Evolutionary conservation across 2,888 invertebrate genomes (phyloP), one percentile per base, ranked within the genome.

Genomic region (Xanthia togata): DNA sequence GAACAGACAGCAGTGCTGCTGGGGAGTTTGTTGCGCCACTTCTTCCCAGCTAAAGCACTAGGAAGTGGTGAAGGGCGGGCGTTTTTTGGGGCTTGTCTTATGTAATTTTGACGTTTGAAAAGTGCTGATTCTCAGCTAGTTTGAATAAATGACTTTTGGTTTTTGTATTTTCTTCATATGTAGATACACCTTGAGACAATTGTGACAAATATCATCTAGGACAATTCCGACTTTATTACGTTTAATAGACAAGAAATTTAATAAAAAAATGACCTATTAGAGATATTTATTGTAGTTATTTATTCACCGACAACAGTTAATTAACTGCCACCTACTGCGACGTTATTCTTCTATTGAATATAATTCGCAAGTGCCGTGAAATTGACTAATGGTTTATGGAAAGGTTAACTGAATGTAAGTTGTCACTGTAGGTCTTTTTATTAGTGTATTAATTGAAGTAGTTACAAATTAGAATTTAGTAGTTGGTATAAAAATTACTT

Each of bases 301-400:
- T 82, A 84, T 82, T 84, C 65, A 78, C 47, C 3, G 67, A 70
- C 59, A 69, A 72, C 70, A 76, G 35, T 53, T 65, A 41, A 86
- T 84, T 80, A 76, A 23, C 9, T 50, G 70, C 65, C 84, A 67
- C 84, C 79, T 68, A 82, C 84, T 26, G 82, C 14, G 78, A 20
- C 23, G 57, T 84, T 69, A 76, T 71, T 55, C 63, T 62, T 53
- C 68, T 67, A 68, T 53, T 47, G 47, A 76, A 71, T 75, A 70
- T 38, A 68, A 79, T 87, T 86, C 38, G 78, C 76, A 6, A 69
- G 12, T 53, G 70, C 78, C 35, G 63, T 76, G 65, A 76, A 85
- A 78, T 80, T 84, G 75, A 80, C 60, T 79, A 78, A 84, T 84
- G 73, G 44, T 77, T 73, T 76, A 70, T 77, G 12, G 14, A 67